phyloP scores from a whole-genome alignment of 2,797 vertebrate genomes.

The Sparus aurata region DNA sequence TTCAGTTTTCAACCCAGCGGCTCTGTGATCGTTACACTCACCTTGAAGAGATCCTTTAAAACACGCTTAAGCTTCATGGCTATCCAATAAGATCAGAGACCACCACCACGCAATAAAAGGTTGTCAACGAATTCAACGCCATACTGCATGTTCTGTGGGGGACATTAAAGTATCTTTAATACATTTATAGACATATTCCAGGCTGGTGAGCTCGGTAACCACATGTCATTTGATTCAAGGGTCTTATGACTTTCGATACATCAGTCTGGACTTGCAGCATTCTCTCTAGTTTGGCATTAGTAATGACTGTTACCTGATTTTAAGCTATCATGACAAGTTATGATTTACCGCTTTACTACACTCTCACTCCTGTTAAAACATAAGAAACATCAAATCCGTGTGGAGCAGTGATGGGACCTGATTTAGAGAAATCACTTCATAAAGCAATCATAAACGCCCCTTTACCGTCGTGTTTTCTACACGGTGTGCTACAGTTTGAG shows the following conservation, averaged over 20 bases:
- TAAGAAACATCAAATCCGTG: background rate
- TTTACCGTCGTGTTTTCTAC: background rate
- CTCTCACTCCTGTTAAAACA: background rate
- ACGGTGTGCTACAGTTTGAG: background rate
- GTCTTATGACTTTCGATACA: background rate
- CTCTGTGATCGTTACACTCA: constrained; percentile 4
- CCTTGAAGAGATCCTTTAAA: constrained; percentile 14
- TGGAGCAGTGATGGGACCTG: background rate
- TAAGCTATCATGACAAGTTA: too few species aligned
- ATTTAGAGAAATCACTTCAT: background rate
- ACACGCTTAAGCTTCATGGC: background rate
- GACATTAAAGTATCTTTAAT: background rate
- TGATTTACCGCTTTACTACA: too few species aligned
- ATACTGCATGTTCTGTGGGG: background rate
- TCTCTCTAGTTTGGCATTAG: background rate
- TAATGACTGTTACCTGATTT: background rate
- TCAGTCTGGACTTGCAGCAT: too few species aligned
- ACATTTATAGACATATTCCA: background rate
- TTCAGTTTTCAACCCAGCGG: constrained; percentile 7
- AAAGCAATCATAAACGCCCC: background rate
- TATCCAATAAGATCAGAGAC: constrained; percentile 27
- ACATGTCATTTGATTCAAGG: background rate
- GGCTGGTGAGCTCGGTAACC: background rate
- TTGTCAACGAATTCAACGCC: background rate
- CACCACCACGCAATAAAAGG: constrained; percentile 12